A percentile compares a stretch with the other conserved stretches of the same genome.
These are phyloP conservation scores for Chrysotoxum bicinctum DNA, from an alignment of 2,888 invertebrate genomes.

Conservation along the genomic window DNA sequence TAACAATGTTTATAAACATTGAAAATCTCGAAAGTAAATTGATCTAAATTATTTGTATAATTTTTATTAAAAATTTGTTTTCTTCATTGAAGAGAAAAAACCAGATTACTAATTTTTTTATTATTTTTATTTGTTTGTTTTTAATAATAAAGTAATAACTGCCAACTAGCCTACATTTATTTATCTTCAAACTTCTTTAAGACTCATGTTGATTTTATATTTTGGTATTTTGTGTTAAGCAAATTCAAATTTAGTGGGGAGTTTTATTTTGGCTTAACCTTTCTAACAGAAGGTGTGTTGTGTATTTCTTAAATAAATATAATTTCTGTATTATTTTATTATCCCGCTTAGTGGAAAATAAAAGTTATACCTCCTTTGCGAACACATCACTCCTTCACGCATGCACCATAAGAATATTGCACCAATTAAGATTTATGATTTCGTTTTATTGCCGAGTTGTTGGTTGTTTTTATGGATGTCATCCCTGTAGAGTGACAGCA, in stretches of 20 bases:
- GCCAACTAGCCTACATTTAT: too few species aligned
- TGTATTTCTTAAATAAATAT: not conserved
- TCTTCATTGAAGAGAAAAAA: not conserved
- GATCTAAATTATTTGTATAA: too few species aligned
- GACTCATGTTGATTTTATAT: too few species aligned
- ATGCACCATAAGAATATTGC: slow-evolving; percentile 38
- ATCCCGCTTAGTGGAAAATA: slow-evolving; percentile 2
- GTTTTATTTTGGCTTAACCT: not conserved
- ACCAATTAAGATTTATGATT: slow-evolving; percentile 65
- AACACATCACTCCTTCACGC: slow-evolving; percentile 16
- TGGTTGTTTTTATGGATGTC: slow-evolving; percentile 17
- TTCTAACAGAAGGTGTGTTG: not conserved
- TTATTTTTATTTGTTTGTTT: too few species aligned
- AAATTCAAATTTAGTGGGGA: not conserved
- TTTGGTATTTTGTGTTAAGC: too few species aligned
- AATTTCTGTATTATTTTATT: not conserved
- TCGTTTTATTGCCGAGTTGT: slow-evolving; percentile 36
- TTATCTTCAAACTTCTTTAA: too few species aligned
- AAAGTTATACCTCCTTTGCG: not conserved
- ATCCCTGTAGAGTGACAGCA: slow-evolving; percentile 1
- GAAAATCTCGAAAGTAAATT: too few species aligned
- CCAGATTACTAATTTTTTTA: not conserved
- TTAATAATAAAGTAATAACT: too few species aligned
- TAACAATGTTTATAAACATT: too few species aligned
- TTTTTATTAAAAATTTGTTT: too few species aligned